These are phyloP conservation scores for Pantelozetes paolii DNA, from an alignment of 2,888 invertebrate genomes.

Conservation along the genomic window DNA sequence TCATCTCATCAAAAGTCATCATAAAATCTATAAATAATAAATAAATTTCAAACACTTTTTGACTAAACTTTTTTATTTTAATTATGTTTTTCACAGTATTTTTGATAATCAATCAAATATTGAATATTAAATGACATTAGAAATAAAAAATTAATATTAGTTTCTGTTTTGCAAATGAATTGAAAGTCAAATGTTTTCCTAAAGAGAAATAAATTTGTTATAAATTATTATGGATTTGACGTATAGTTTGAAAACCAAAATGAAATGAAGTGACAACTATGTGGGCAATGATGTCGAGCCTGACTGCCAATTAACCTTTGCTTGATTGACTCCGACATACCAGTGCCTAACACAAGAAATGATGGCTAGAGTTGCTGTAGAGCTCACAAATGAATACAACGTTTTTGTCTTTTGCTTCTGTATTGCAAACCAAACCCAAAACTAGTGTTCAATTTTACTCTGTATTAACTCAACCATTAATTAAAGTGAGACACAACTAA, in stretches of 20 bases:
- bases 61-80: too few species aligned
- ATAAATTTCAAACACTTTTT: too few species aligned
- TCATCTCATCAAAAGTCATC: too few species aligned
- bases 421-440: neutral
- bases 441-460: neutral
- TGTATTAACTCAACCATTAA: conserved; percentile 30
- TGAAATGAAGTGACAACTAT: conserved; percentile 1
- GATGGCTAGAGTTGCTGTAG: neutral
- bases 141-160: conserved; percentile 4
- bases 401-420: neutral
- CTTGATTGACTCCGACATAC: neutral
- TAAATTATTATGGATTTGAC: neutral
- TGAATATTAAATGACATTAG: neutral
- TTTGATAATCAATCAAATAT: conserved; percentile 7
- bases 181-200: neutral
- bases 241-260: neutral
- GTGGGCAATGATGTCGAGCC: neutral
- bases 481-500: conserved; percentile 21
- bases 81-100: neutral
- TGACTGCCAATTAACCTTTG: conserved; percentile 18
- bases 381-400: neutral
- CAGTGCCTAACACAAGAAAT: neutral
- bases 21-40: too few species aligned
- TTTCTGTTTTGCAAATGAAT: conserved; percentile 6
- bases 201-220: neutral